Evolutionary conservation across 2,113 vertebrate species (phyloP), one percentile per base, ranked within the genome.

Genomic region (Oryzias javanicus): DNA sequence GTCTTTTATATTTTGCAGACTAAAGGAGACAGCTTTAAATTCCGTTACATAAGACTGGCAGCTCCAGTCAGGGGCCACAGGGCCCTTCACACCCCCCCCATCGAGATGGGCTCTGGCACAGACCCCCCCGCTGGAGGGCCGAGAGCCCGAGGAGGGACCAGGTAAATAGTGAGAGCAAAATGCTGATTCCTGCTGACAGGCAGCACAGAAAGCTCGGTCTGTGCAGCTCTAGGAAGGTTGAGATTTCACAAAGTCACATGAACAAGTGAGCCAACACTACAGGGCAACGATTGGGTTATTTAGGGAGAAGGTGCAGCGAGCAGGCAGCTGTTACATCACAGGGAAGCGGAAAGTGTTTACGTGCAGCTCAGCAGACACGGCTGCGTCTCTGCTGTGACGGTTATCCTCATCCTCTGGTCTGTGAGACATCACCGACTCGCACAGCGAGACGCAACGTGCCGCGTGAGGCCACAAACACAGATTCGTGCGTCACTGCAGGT

Each of bases 211-310:
- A 91, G 80, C 88, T 89, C 89, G 87, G 86, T 88, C 82, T 82
- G 64, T 67, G 70, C 79, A 65, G 89, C 88, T 89, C 58, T 42
- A 76, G 80, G 82, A 91, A 83, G 89, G 84, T 86, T 90, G 89
- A 88, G 91, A 90, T 90, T 90, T 91, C 83, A 86, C 87, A 91
- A 92, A 90, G 91, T 91, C 87, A 91, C 90, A 87, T 74, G 78
- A 90, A 83, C 86, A 83, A 76, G 78, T 82, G 79, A 77, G 79
- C 64, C 75, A 27, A 20, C 41, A 64, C 87, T 82, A 67, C 70
- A 22, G 85, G 88, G 79, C 65, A 82, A 63, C 48, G 50, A 80
- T 70, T 22, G 63, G 86, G 83, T 83, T 91, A 87, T 91, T 91
- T 90, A 83, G 85, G 84, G 82, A 86, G 73, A 76, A 67, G 71